Base-by-base conservation (phyloP, 2,113 vertebrate species). In the Crocuta crocuta region DNA sequence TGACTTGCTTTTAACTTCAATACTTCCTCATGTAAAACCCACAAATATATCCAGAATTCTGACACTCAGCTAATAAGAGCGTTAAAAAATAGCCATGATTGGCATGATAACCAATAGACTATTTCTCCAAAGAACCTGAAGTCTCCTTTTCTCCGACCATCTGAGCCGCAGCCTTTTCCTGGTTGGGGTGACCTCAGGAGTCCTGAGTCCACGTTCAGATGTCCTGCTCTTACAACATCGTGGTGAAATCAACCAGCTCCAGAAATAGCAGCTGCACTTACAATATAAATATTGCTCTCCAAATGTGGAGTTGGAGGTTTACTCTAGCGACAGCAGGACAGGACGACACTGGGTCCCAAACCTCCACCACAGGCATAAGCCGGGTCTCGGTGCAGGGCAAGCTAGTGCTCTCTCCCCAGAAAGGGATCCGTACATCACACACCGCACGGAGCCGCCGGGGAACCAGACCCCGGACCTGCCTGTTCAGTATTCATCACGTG, bases 401-500 rank as follows among this genome's bases (percentile, higher is more conserved):
- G 48, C 31, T 58, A 12, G 28, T 10, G 65, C 10, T 15, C 10
- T 43, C 10, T 0, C 65, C 21, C 4, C 0, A 23, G 55, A 66
- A 50, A 55, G 33, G 7, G 9, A 3, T 48, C 16, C 1, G 0
- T 26, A 3, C 15, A 1, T 53, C 17, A 31, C 63, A 28, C 39
- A 1, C 2, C 17, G 1, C 1, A 23, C 13, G 7, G 39, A 85
- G n/a, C 45, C 17, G 6, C 82, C 9, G 7, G 63, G 50, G 43
- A 58, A n/a, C 31, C 7, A 0, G n/a, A 9, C 10, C 8, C 1
- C 0, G 13, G 82, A 43, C 16, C 1, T 15, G 7, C 7, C 15
- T 58, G 11, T 9, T 45, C 1, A 0, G 28, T 4, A 15, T 11
- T 12, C 16, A 1, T 58, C 55, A 11, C 0, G 0, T 9, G 12